A percentile compares a stretch with the other conserved stretches of the same genome.
Evolutionary conservation across 2,888 invertebrate genomes (phyloP).

Genomic region (Lapara coniferarum): DNA sequence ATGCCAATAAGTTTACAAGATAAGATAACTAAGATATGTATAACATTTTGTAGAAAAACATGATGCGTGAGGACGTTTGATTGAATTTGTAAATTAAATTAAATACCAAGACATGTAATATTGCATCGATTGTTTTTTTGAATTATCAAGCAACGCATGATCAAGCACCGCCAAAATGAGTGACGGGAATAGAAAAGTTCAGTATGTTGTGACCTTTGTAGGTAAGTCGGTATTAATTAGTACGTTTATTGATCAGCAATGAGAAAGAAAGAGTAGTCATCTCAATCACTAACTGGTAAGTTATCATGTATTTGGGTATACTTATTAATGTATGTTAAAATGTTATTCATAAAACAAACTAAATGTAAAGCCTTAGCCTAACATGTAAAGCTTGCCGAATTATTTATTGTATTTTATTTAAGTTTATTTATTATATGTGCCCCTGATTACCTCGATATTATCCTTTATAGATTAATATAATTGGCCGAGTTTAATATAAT

Average conservation of each 20-base stretch:
- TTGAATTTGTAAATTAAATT: background rate
- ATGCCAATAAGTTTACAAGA: background rate
- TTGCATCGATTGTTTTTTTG: background rate
- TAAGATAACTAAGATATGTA: background rate
- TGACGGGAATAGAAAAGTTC: constrained; percentile 46
- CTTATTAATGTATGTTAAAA: too few species aligned
- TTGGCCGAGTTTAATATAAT: too few species aligned
- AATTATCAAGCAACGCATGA: constrained; percentile 29
- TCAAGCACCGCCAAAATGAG: constrained; percentile 44
- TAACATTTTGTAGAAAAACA: constrained; percentile 11
- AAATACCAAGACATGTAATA: constrained; percentile 4
- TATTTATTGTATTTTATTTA: too few species aligned
- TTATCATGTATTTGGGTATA: too few species aligned
- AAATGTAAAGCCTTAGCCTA: too few species aligned
- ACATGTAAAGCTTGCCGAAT: too few species aligned
- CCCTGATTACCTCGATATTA: too few species aligned
- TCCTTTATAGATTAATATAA: too few species aligned
- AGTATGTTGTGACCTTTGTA: constrained; percentile 57
- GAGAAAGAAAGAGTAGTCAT: too few species aligned
- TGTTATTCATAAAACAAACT: too few species aligned
- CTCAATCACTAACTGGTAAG: too few species aligned
- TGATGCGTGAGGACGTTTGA: constrained; percentile 7
- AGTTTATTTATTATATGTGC: too few species aligned
- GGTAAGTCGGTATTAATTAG: constrained; percentile 46
- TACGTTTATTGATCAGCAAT: background rate